phyloP scores from a whole-genome alignment of 2,888 invertebrate species.

The Lottia scabra region DNA sequence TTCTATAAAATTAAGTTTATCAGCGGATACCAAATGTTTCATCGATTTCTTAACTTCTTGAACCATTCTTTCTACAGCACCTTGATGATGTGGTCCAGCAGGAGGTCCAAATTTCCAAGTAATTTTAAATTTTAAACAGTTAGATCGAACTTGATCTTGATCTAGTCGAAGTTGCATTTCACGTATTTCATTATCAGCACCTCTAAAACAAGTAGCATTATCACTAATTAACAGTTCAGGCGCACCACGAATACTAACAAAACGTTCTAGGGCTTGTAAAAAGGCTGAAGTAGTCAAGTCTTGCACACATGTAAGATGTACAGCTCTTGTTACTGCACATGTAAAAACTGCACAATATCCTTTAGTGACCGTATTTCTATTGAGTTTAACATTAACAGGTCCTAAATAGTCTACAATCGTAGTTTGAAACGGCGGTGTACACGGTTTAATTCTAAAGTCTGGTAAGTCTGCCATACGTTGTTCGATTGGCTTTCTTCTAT shows the following conservation, averaged over 20 bases:
- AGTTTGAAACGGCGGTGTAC: background rate
- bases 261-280: background rate
- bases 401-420: background rate
- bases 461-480: background rate
- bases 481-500: background rate
- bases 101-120: background rate
- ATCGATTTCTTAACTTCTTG: background rate
- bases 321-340: background rate
- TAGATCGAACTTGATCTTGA: background rate
- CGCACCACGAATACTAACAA: background rate
- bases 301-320: background rate
- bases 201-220: background rate
- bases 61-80: background rate
- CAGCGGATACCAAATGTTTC: background rate
- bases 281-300: background rate
- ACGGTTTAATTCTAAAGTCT: background rate
- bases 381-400: background rate
- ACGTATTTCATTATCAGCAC: background rate
- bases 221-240: too few species aligned
- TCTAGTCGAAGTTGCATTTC: background rate
- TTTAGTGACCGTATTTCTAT: background rate
- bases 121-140: background rate
- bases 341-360: slow-evolving; percentile 1
- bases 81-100: slow-evolving; percentile 1
- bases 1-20: background rate